phyloP scores from a whole-genome alignment of 2,113 vertebrate species.

The Python bivittatus region DNA sequence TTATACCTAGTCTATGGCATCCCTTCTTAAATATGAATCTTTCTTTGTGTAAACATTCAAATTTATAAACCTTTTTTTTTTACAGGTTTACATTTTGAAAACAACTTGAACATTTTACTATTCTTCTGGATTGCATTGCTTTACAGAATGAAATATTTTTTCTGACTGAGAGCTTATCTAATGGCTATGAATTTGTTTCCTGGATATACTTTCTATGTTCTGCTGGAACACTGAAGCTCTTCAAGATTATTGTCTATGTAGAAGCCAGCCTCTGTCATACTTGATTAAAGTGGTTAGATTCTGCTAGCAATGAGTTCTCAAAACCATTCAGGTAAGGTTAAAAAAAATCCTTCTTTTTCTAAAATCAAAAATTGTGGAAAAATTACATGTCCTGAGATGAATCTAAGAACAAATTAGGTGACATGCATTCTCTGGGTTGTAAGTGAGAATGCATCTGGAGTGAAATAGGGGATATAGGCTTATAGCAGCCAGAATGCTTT shows the following conservation, averaged over 20 bases:
- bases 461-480: neutral
- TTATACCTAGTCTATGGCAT: neutral
- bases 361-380: neutral
- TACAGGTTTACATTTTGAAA: slow-evolving; percentile 66
- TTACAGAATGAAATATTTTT: slow-evolving; percentile 52
- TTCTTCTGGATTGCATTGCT: slow-evolving; percentile 59
- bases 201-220: slow-evolving; percentile 50
- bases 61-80: slow-evolving; percentile 31
- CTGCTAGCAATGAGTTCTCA: slow-evolving; percentile 78
- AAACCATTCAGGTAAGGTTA: slow-evolving; percentile 78
- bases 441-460: neutral
- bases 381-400: neutral
- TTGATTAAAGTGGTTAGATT: slow-evolving; percentile 45
- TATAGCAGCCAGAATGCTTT: neutral
- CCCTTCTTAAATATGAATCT: neutral
- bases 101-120: slow-evolving; percentile 50
- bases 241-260: slow-evolving; percentile 42
- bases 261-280: slow-evolving; percentile 47
- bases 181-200: slow-evolving; percentile 50
- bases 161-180: slow-evolving; percentile 52
- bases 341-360: neutral
- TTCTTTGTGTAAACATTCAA: slow-evolving; percentile 18
- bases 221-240: slow-evolving; percentile 55
- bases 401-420: neutral
- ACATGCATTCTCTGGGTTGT: neutral